Base-by-base conservation (phyloP, 2,888 invertebrate genomes). In the Pocota personata region DNA sequence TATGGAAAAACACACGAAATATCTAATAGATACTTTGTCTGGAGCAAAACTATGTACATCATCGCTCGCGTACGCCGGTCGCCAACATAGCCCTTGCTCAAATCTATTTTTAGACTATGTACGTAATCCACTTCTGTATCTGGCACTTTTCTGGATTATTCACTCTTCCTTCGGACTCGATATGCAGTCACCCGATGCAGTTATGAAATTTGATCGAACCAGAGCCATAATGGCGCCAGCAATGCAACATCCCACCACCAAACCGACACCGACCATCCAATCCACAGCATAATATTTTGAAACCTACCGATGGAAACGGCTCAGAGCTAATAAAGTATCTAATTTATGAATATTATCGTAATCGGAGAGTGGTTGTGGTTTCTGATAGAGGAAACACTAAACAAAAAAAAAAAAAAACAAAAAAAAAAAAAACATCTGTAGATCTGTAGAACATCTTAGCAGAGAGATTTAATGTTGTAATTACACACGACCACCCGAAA, bases 151-250 rank as follows among this genome's bases (percentile, higher is more conserved):
- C 30, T 37, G 21, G 0, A 12, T 12, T 72, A 48, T 66, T 66
- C 64, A 62, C 35, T 43, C 24, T 30, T 48, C 60, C 8, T 48
- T 24, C 30, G 40, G 50, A 75, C 69, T 69, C 67, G 48, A 80
- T 79, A 75, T 80, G 75, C 79, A 84, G 84, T 80, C 84, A 84
- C 71, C 75, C 80, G 84, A 84, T 84, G 84, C 80, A 84, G 75
- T 86, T 82, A 86, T 86, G 86, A 86, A 86, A 86, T 82, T 82
- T 77, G 86, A 86, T 86, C 86, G 82, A 86, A 77, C 67, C 72
- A 27, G 82, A 86, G 86, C 86, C 86, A 72, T 80, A 37, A 76
- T 77, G 86, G 86, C 86, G 86, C 86, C 86, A 77, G 48, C 73
- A 37, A 69, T 64, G 57, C 57, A 35, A 73, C 67, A 55, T 46